These are phyloP conservation scores for Crocidura indochinensis DNA, from an alignment of 2,797 vertebrate genomes.

Conservation along the genomic window DNA sequence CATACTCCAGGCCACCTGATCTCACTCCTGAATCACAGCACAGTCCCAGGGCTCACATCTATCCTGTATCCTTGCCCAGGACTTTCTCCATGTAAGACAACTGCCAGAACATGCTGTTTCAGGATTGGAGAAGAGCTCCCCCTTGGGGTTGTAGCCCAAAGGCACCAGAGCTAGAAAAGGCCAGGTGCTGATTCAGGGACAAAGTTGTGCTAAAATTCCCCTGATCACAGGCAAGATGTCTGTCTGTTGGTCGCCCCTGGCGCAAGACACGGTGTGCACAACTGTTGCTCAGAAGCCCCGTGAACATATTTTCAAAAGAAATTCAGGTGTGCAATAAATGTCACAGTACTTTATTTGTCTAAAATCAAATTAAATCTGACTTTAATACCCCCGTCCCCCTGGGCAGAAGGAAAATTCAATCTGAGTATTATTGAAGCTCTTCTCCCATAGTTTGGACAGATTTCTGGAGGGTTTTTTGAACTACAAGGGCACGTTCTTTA, in stretches of 20 bases:
- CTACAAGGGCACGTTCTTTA: background rate
- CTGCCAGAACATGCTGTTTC: background rate
- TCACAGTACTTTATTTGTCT: conserved; percentile 73
- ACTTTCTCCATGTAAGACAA: background rate
- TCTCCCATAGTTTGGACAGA: background rate
- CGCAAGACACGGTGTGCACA: too few relatives aligned
- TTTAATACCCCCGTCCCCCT: conserved; percentile 23
- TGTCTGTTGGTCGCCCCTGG: fast-evolving
- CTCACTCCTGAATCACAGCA: background rate
- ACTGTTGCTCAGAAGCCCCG: background rate
- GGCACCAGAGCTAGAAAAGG: too few relatives aligned
- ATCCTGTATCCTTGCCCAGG: background rate
- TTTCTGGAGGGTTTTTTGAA: conserved; percentile 21
- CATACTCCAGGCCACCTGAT: background rate
- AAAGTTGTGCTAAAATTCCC: too few relatives aligned
- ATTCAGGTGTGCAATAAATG: conserved; percentile 57
- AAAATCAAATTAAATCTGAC: conserved; percentile 79
- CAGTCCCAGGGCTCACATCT: too few relatives aligned
- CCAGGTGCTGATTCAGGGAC: too few relatives aligned
- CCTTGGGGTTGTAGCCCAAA: background rate
- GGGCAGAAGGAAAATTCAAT: conserved; percentile 64
- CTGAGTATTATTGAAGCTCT: conserved; percentile 49
- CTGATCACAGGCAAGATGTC: background rate
- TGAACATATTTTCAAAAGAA: background rate
- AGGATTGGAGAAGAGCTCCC: background rate